These are phyloP conservation scores for Dicranocentrus wangi DNA, from an alignment of 2,888 invertebrate genomes.

Conservation along the genomic window DNA sequence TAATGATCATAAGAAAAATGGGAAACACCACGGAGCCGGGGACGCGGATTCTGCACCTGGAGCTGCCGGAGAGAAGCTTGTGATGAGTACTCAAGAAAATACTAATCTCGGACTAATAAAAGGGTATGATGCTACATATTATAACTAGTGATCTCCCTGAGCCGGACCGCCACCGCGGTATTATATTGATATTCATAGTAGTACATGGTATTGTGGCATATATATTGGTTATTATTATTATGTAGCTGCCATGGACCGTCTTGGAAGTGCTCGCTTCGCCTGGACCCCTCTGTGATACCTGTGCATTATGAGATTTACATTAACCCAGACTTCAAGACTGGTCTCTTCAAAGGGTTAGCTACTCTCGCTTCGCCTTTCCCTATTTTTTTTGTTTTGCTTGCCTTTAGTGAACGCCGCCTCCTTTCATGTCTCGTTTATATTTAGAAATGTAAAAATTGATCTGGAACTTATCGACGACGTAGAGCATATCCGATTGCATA, in stretches of 20 bases:
- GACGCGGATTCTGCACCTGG: no score
- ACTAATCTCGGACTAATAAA: slow-evolving; percentile 41
- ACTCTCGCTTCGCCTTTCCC: background rate
- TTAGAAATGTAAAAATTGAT: slow-evolving; percentile 62
- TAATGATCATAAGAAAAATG: slow-evolving; percentile 34
- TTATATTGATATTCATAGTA: background rate
- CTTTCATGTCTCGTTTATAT: no score
- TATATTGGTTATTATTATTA: slow-evolving; percentile 78
- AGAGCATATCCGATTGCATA: slow-evolving; percentile 75
- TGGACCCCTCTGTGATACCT: slow-evolving; percentile 80
- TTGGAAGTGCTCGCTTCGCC: slow-evolving; percentile 76
- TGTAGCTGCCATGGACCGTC: slow-evolving; percentile 75
- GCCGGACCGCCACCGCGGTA: background rate
- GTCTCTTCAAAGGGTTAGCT: slow-evolving; percentile 78
- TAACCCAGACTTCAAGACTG: slow-evolving; percentile 80
- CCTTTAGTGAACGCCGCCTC: background rate
- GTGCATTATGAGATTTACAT: slow-evolving; percentile 81
- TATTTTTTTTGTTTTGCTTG: background rate
- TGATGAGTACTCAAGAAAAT: slow-evolving; percentile 17
- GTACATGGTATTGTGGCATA: background rate
- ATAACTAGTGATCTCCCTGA: background rate
- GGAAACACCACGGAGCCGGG: no score
- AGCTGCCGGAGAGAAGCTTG: slow-evolving; percentile 32
- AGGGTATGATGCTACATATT: slow-evolving; percentile 37
- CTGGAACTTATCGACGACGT: slow-evolving; percentile 74